Percentiles rank a stretch among this genome's conserved stretches.
These are phyloP conservation scores for Tetropium fuscum DNA, from an alignment of 2,888 invertebrate species.

Conservation along the genomic window DNA sequence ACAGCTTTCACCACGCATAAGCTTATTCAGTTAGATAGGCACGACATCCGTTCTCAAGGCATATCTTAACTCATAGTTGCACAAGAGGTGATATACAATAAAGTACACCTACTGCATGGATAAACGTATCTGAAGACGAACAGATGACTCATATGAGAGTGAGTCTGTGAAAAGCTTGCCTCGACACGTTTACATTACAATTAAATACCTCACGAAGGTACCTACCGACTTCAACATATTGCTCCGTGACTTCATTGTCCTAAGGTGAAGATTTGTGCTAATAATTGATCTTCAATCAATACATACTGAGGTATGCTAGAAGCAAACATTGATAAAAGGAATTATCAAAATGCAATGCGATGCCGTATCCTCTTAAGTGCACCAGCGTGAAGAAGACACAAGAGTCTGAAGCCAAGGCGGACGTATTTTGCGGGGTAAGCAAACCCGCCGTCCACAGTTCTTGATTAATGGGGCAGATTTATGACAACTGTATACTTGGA, in stretches of 20 bases:
- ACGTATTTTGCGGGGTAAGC: conserved; percentile 12
- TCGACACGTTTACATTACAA: conserved; percentile 18
- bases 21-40: no score
- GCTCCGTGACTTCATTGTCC: neutral
- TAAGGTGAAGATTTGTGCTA: no score
- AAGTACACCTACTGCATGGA: conserved; percentile 25
- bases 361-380: conserved; percentile 6
- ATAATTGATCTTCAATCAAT: no score
- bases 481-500: conserved; percentile 25
- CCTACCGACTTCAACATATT: neutral
- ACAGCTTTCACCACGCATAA: no score
- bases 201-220: conserved; percentile 14
- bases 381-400: conserved; percentile 1
- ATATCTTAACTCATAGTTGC: no score
- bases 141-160: conserved; percentile 23
- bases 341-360: neutral
- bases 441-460: conserved; percentile 4
- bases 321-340: neutral
- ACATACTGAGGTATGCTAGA: no score
- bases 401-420: conserved; percentile 6
- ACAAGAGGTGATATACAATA: conserved; percentile 20
- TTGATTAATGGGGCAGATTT: conserved; percentile 26
- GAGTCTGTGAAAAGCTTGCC: conserved; percentile 16
- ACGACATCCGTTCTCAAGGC: no score
- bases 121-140: conserved; percentile 16